Evolutionary conservation across 2,797 vertebrate genomes (phyloP).

Genomic region (Oreochromis mossambicus): DNA sequence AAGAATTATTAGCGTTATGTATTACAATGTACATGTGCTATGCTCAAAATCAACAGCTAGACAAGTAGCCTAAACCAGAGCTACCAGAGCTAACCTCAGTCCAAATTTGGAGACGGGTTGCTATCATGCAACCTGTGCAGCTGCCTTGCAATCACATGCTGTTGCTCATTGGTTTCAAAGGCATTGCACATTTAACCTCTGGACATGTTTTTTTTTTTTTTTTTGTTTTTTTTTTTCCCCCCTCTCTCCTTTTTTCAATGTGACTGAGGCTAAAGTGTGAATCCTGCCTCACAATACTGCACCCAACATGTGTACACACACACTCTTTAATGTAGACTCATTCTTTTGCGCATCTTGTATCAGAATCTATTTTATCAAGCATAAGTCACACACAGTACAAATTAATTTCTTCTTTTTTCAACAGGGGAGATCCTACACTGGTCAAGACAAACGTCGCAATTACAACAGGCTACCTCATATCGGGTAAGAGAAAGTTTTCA

Average conservation of each 20-base stretch:
- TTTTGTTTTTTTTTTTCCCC: neutral
- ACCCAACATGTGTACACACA: neutral
- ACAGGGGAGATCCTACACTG: slow-evolving; percentile 90
- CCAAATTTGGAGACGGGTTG: neutral
- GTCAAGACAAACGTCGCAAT: slow-evolving; percentile 93
- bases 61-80: neutral
- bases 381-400: neutral
- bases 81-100: neutral
- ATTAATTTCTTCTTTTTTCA: slow-evolving; percentile 18
- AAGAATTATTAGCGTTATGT: neutral
- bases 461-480: slow-evolving; percentile 99
- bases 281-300: neutral
- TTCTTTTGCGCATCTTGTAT: neutral
- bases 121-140: neutral
- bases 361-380: neutral
- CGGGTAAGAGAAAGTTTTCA: slow-evolving; percentile 79
- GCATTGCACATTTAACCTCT: neutral
- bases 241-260: neutral
- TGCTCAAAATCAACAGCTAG: neutral
- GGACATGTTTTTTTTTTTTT: neutral
- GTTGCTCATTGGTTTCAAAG: neutral
- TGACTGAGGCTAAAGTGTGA: neutral
- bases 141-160: neutral
- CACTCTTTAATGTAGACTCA: neutral
- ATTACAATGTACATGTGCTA: neutral